A percentile compares a stretch with the other conserved stretches of the same genome.
These are phyloP conservation scores for Potamilus streckersoni DNA, from an alignment of 1,140 invertebrate species.

Conservation along the genomic window DNA sequence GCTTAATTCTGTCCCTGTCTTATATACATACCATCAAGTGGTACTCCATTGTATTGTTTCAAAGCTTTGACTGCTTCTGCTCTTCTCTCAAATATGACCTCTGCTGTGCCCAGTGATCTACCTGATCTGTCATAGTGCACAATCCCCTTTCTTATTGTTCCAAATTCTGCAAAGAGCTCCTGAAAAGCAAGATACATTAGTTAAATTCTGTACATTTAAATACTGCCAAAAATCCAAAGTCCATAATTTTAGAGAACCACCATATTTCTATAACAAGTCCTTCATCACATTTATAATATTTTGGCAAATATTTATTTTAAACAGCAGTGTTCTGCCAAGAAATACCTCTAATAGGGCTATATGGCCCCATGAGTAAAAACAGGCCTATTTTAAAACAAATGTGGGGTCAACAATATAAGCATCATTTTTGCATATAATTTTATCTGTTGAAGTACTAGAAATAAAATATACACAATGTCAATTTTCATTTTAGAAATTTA, in stretches of 20 bases:
- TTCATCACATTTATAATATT: background rate
- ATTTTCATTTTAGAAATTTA: no score
- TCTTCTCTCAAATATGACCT: slow-evolving; percentile 93
- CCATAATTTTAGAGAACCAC: background rate
- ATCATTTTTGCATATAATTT: no score
- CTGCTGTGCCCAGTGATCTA: slow-evolving; percentile 93
- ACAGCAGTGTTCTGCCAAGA: no score
- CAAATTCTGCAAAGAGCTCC: slow-evolving; percentile 98
- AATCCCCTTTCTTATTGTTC: slow-evolving; percentile 90
- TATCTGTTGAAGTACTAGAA: no score
- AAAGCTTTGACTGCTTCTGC: slow-evolving; percentile 94
- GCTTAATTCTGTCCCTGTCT: no score
- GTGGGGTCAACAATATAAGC: no score
- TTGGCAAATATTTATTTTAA: no score
- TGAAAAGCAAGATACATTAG: slow-evolving; percentile 61
- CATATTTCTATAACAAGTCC: background rate
- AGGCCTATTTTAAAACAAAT: no score
- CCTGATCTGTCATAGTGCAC: slow-evolving; percentile 98
- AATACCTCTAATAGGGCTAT: no score
- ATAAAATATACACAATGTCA: no score
- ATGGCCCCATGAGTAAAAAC: no score
- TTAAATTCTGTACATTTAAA: background rate
- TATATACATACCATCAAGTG: slow-evolving; percentile 82
- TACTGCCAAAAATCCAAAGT: no score
- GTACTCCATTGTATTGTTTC: slow-evolving; percentile 98